Evolutionary conservation across 2,888 invertebrate genomes (phyloP).

Genomic region (Metacarcinus magister): DNA sequence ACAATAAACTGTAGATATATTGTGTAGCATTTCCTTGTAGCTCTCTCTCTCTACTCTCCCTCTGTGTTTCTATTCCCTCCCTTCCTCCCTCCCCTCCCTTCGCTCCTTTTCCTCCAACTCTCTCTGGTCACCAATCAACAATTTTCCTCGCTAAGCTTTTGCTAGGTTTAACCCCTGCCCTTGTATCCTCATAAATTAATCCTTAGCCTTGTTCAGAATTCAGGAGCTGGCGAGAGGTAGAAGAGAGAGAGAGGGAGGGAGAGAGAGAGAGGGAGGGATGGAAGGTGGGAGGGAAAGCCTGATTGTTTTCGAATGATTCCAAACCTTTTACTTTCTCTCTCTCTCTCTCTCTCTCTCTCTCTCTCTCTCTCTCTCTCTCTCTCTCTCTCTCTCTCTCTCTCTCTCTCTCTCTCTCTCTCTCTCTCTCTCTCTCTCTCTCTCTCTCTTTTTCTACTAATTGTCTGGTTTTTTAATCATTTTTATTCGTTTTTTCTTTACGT

Average conservation of each 20-base stretch:
- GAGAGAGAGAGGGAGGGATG: not conserved
- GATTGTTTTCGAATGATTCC: not conserved
- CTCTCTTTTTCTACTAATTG: too few relatives aligned
- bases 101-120: not conserved
- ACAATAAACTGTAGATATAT: too few relatives aligned
- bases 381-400: too few relatives aligned
- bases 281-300: not conserved
- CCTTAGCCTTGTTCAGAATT: not conserved
- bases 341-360: too few relatives aligned
- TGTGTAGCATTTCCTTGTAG: not conserved
- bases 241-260: not conserved
- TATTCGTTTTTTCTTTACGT: not conserved
- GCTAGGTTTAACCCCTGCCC: not conserved
- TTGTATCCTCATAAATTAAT: conserved; percentile 16
- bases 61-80: not conserved
- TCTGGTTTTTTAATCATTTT: not conserved
- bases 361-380: too few relatives aligned
- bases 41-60: not conserved
- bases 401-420: too few relatives aligned
- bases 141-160: not conserved
- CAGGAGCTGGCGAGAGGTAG: conserved; percentile 9
- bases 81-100: not conserved
- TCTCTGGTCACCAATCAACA: not conserved
- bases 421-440: not conserved
- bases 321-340: too few relatives aligned